These are phyloP conservation scores for Melanitta fusca DNA, from an alignment of 2,797 vertebrate genomes.

Conservation along the genomic window DNA sequence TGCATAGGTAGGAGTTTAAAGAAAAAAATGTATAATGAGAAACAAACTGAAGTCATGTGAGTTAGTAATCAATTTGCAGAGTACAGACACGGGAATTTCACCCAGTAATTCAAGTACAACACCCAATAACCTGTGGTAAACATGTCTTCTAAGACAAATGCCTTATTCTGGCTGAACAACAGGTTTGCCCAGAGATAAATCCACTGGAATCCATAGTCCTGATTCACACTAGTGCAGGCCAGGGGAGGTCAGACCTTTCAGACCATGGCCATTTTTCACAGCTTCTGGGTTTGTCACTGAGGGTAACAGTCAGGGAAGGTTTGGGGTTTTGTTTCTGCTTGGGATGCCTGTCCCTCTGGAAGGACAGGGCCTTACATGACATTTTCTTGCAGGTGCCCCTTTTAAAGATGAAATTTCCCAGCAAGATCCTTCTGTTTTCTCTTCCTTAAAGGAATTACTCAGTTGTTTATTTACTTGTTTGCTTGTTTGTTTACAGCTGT, in stretches of 20 bases:
- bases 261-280: background rate
- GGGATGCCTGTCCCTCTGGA: background rate
- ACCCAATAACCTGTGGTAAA: slow-evolving; percentile 41
- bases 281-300: background rate
- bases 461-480: background rate
- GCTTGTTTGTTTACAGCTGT: background rate
- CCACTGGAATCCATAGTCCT: background rate
- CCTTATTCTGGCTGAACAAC: background rate
- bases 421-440: background rate
- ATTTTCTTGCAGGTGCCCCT: background rate
- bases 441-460: background rate
- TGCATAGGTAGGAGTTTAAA: background rate
- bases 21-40: background rate
- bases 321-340: background rate
- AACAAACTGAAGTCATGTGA: background rate
- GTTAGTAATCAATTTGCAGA: background rate
- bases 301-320: background rate
- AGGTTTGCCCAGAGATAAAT: slow-evolving; percentile 21
- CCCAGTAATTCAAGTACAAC: slow-evolving; percentile 10
- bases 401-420: background rate
- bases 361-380: background rate
- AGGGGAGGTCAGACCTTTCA: background rate
- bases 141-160: slow-evolving; percentile 19
- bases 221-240: background rate
- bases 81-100: background rate